Percentiles rank a stretch among this genome's conserved stretches.
Conservation (phyloP, 2,113 vertebrate genomes). For the Grammomys dolichurus region DNA sequence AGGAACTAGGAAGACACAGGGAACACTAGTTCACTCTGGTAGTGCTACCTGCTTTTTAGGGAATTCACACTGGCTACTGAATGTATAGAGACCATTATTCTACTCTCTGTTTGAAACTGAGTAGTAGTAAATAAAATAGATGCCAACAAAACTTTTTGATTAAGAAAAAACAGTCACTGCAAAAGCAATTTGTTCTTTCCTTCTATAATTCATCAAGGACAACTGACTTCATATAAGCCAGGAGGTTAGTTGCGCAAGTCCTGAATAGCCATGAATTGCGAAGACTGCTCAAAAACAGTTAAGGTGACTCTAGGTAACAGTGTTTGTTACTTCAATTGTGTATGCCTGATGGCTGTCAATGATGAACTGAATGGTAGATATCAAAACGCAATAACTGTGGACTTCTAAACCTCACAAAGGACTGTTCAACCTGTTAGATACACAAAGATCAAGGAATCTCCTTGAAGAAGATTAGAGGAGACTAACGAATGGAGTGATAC, state of each 20-base stretch:
- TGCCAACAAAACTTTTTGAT: background rate
- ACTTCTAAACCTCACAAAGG: background rate
- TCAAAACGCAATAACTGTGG: background rate
- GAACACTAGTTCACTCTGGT: background rate
- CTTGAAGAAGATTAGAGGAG: background rate
- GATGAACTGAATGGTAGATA: too few relatives aligned
- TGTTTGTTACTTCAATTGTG: background rate
- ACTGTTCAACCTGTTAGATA: background rate
- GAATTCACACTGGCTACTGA: background rate
- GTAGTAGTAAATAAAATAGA: background rate
- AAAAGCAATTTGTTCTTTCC: background rate
- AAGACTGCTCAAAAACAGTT: background rate
- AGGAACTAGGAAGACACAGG: rapidly evolving
- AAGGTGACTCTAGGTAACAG: background rate
- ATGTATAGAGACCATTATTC: background rate
- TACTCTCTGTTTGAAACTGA: background rate
- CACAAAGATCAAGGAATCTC: background rate
- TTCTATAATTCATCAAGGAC: background rate
- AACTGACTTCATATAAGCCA: background rate
- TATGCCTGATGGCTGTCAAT: background rate
- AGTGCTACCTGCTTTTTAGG: background rate
- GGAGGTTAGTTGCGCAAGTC: background rate
- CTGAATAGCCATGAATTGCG: background rate
- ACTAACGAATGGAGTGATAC: background rate
- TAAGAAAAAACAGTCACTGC: too few relatives aligned